These are phyloP conservation scores for Manacus vitellinus DNA, from an alignment of 2,113 vertebrate genomes.

Conservation along the genomic window DNA sequence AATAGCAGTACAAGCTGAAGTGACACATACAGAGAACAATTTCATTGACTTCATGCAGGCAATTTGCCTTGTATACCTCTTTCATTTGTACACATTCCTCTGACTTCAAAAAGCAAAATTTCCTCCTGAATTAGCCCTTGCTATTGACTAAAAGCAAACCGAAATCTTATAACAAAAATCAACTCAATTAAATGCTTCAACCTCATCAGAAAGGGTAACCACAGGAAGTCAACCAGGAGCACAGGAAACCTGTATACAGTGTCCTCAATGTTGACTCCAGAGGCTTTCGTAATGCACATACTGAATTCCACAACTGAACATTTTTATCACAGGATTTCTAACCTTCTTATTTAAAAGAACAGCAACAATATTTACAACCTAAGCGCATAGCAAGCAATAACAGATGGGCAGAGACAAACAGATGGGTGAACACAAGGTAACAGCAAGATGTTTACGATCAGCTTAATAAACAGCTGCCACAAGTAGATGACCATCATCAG, in stretches of 20 bases:
- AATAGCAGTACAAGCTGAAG: background rate
- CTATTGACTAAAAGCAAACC: background rate
- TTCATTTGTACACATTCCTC: background rate
- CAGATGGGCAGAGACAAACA: conserved; percentile 43
- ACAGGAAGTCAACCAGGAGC: background rate
- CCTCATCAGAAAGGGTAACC: background rate
- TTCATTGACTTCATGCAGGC: background rate
- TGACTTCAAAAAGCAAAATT: background rate
- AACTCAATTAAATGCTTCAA: background rate
- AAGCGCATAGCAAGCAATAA: background rate
- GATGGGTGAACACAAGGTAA: conserved; percentile 42
- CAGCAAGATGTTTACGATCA: background rate
- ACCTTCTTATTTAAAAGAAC: background rate
- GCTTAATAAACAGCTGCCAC: conserved; percentile 40
- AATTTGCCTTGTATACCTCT: background rate
- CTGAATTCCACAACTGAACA: background rate
- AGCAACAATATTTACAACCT: background rate
- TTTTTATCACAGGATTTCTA: background rate
- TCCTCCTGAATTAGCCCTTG: background rate
- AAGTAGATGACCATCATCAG: background rate
- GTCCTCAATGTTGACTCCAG: background rate
- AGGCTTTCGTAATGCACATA: background rate
- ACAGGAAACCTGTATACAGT: background rate
- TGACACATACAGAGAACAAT: background rate
- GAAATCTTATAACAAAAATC: background rate